Percentiles rank a stretch among this genome's conserved stretches.
Evolutionary conservation across 2,797 vertebrate genomes (phyloP).

Genomic region (Oreochromis grahami): DNA sequence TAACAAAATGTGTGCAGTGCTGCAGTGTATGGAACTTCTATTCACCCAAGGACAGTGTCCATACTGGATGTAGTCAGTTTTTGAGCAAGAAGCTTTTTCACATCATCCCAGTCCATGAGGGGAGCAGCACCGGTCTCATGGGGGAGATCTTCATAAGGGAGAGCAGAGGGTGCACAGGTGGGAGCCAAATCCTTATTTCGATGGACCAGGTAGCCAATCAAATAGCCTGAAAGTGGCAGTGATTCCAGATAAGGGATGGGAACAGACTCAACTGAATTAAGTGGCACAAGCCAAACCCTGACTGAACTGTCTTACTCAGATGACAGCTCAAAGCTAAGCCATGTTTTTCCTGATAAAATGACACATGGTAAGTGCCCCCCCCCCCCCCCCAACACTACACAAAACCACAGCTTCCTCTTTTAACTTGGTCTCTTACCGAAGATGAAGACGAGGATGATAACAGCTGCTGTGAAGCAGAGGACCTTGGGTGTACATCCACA

Average conservation of each 20-base stretch:
- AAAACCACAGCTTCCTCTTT: no score
- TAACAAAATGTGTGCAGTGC: neutral
- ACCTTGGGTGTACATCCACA: no score
- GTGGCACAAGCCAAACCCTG: neutral
- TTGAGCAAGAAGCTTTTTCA: slow-evolving; percentile 61
- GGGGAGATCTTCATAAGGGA: accelerated
- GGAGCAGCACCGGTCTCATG: slow-evolving; percentile 26
- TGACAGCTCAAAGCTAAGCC: neutral
- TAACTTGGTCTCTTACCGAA: no score
- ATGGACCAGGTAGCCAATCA: slow-evolving; percentile 85
- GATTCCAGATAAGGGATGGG: neutral
- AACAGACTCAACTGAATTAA: neutral
- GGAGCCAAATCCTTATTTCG: slow-evolving; percentile 59
- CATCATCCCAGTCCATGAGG: slow-evolving; percentile 77
- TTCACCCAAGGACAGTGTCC: slow-evolving; percentile 58
- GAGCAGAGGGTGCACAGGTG: neutral
- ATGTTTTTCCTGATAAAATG: neutral
- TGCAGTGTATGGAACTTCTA: neutral
- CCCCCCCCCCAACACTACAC: no score
- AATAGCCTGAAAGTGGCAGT: slow-evolving; percentile 75
- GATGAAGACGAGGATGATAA: no score
- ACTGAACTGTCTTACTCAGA: neutral
- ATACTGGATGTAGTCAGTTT: slow-evolving; percentile 46
- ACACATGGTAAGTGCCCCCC: no score
- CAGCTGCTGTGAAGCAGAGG: no score